These are phyloP conservation scores for Yponomeuta sedellus DNA, from an alignment of 2,888 invertebrate genomes.

Conservation along the genomic window DNA sequence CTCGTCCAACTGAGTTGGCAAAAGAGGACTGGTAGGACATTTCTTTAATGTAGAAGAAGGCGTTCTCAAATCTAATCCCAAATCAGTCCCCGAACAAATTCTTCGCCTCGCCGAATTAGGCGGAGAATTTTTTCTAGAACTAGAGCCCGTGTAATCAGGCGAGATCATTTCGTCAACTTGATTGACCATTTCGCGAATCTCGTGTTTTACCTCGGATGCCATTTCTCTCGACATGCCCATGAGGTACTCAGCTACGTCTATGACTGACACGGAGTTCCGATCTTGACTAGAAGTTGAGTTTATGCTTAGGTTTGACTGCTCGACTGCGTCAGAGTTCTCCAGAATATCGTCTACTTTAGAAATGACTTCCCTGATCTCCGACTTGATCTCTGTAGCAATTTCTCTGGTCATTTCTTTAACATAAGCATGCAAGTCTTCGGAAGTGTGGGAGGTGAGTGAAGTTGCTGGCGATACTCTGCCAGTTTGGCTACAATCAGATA, in stretches of 20 bases:
- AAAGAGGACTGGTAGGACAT: slow-evolving; percentile 66
- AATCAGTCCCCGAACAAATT: slow-evolving; percentile 63
- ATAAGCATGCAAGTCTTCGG: slow-evolving; percentile 83
- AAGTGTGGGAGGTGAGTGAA: slow-evolving; percentile 70
- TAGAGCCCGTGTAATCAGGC: slow-evolving; percentile 55
- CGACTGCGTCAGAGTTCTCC: slow-evolving; percentile 80
- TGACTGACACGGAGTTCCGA: slow-evolving; percentile 83
- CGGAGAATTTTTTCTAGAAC: slow-evolving; percentile 63
- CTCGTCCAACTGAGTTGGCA: slow-evolving; percentile 56
- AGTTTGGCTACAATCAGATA: slow-evolving; percentile 73
- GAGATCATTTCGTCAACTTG: slow-evolving; percentile 83
- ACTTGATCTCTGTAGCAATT: slow-evolving; percentile 87
- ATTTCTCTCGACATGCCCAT: slow-evolving; percentile 87
- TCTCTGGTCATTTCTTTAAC: slow-evolving; percentile 87
- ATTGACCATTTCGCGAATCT: slow-evolving; percentile 83
- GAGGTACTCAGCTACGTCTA: slow-evolving; percentile 85
- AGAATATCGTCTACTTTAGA: slow-evolving; percentile 87
- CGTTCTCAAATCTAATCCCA: slow-evolving; percentile 53
- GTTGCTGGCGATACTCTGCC: slow-evolving; percentile 75
- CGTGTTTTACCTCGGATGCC: slow-evolving; percentile 87
- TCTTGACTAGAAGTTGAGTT: slow-evolving; percentile 78
- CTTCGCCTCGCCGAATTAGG: slow-evolving; percentile 60
- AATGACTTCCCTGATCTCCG: slow-evolving; percentile 87
- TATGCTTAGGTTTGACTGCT: slow-evolving; percentile 68
- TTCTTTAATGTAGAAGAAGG: slow-evolving; percentile 44